Evolutionary conservation across 2,888 invertebrate species (phyloP).

Genomic region (Synergus umbraculus): DNA sequence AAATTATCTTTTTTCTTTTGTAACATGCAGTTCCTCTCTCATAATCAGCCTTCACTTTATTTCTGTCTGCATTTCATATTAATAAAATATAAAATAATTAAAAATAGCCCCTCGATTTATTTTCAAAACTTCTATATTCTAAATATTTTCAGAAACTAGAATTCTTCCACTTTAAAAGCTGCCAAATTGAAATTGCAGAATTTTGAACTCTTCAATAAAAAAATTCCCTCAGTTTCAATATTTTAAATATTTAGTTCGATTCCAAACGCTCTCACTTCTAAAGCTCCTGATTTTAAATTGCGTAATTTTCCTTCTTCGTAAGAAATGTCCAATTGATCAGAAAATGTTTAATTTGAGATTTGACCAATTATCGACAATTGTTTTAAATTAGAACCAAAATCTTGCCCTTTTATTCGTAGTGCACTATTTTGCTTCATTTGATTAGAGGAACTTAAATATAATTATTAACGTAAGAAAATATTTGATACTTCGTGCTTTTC

Average conservation of each 20-base stretch:
- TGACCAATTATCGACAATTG: background rate
- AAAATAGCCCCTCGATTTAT: too few species aligned
- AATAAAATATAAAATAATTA: background rate
- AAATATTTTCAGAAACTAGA: too few species aligned
- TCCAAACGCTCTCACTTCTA: background rate
- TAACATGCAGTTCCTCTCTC: background rate
- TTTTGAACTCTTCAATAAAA: too few species aligned
- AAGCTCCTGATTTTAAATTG: too few species aligned
- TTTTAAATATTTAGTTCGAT: background rate
- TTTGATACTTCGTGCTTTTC: too few species aligned
- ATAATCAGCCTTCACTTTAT: background rate
- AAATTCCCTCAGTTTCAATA: too few species aligned
- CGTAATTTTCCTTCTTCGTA: too few species aligned
- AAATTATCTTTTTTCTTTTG: constrained; percentile 6
- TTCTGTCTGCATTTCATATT: background rate
- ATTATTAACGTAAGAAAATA: background rate
- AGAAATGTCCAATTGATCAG: too few species aligned
- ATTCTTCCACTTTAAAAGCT: too few species aligned
- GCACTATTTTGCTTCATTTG: background rate
- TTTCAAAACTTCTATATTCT: too few species aligned
- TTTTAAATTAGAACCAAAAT: background rate
- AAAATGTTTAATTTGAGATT: background rate
- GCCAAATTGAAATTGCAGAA: too few species aligned
- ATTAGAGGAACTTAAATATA: background rate
- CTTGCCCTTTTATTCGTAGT: background rate